A percentile compares a stretch with the other conserved stretches of the same genome.
phyloP scores from a whole-genome alignment of 2,888 invertebrate species.

The Notocelia uddmanniana region DNA sequence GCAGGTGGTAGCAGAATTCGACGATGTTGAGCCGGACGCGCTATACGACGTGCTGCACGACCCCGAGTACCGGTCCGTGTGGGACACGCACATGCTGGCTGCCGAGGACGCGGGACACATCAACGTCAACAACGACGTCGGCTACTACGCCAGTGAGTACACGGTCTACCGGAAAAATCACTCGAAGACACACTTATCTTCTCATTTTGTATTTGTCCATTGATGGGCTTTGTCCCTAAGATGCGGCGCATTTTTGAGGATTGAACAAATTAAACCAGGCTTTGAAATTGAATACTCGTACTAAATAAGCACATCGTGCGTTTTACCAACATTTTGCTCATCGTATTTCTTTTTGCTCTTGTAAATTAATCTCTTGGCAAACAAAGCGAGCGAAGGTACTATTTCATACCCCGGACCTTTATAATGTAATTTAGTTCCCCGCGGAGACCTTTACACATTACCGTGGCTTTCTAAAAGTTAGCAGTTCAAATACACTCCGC shows the following conservation, averaged over 20 bases:
- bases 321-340: too few relatives aligned
- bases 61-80: constrained; percentile 94
- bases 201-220: background rate
- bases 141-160: constrained; percentile 94
- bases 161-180: too few relatives aligned
- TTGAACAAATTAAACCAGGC: too few relatives aligned
- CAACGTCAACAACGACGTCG: constrained; percentile 97
- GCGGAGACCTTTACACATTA: constrained; percentile 37
- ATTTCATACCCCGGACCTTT: constrained; percentile 14
- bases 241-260: too few relatives aligned
- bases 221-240: too few relatives aligned
- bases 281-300: too few relatives aligned
- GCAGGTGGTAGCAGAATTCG: constrained; percentile 87
- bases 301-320: too few relatives aligned
- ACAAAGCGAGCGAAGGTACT: background rate
- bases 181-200: too few relatives aligned
- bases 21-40: constrained; percentile 90
- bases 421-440: constrained; percentile 35
- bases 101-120: constrained; percentile 95
- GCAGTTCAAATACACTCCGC: constrained; percentile 26
- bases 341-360: background rate
- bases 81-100: constrained; percentile 96
- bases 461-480: constrained; percentile 35
- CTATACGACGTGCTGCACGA: constrained; percentile 96
- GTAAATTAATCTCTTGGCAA: constrained; percentile 1